Base-by-base conservation (phyloP, 2,113 vertebrate species). In the Rhodinocichla rosea region DNA sequence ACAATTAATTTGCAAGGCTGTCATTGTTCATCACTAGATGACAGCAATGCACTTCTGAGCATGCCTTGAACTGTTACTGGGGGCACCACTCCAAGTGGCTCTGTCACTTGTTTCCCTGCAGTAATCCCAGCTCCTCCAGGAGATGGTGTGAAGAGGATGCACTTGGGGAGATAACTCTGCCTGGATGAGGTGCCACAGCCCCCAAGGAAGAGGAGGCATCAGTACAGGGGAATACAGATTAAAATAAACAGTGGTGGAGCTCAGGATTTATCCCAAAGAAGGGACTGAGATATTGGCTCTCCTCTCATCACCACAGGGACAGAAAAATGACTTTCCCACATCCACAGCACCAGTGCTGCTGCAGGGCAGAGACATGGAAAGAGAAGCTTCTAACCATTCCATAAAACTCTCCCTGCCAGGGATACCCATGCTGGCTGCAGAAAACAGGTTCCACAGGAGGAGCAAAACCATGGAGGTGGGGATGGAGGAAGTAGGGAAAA, bases 21-120 rank as follows among this genome's bases (percentile, higher is more conserved):
- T 82, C 80, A 76, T 53, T 89, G 91, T 35, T 94, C 94, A 97
- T 96, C 96, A 91, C 83, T 94, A 91, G 93, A 89, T 94, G 95
- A 97, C 94, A 96, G 92, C 91, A 96, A 92, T 68, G 92, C 87
- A 68, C 83, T 95, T 92, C 91, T 53, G 60, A 60, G 81, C 53
- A 7, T 28, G 44, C 76, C 80, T 60, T 60, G 35, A 50, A 35
- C 86, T 37, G 12, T 6, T 44, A 3, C 47, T 55, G 52, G 84
- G 92, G 87, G 62, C 83, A 75, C 2, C 9, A 44, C n/a, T 91
- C 37, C 78, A 23, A 26, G 74, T 8, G 33, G 30, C 15, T 68
- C 33, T 56, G 56, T 8, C 45, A 22, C 40, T n/a, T 2, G 2
- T 24, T 39, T 40, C 30, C 27, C 60, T 63, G 35, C 30, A 10